A percentile compares a stretch with the other conserved stretches of the same genome.
Evolutionary conservation across 2,797 vertebrate genomes (phyloP).

Genomic region (Leucoraja ocellata): DNA sequence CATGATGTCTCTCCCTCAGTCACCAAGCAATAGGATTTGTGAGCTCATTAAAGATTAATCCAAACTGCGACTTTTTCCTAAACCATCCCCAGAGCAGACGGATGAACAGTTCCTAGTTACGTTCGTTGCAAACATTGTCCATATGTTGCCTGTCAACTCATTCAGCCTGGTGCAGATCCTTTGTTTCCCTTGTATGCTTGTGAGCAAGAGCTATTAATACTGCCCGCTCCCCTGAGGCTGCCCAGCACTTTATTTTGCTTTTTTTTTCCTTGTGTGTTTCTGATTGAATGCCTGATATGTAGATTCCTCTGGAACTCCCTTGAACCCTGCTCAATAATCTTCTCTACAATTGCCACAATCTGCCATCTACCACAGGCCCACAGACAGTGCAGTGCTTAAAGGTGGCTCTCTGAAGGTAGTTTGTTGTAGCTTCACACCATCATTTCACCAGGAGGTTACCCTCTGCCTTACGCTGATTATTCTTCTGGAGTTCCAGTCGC

Average conservation of each 20-base stretch:
- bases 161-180: not conserved
- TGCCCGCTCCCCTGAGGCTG: not conserved
- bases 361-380: not conserved
- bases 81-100: not conserved
- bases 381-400: not conserved
- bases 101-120: too few species aligned
- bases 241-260: not conserved
- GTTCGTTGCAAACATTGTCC: not conserved
- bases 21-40: not conserved
- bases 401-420: not conserved
- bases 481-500: not conserved
- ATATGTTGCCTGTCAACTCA: too few species aligned
- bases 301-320: not conserved
- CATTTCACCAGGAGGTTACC: not conserved
- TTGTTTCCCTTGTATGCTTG: not conserved
- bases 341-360: not conserved
- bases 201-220: not conserved
- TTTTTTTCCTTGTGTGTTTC: not conserved
- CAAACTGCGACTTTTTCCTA: not conserved
- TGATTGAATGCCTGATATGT: not conserved
- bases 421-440: not conserved
- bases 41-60: not conserved
- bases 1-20: not conserved
- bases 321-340: not conserved
- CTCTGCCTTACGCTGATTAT: not conserved